Base-by-base conservation (phyloP, 2,797 vertebrate species). In the Sebastes matsubarae region DNA sequence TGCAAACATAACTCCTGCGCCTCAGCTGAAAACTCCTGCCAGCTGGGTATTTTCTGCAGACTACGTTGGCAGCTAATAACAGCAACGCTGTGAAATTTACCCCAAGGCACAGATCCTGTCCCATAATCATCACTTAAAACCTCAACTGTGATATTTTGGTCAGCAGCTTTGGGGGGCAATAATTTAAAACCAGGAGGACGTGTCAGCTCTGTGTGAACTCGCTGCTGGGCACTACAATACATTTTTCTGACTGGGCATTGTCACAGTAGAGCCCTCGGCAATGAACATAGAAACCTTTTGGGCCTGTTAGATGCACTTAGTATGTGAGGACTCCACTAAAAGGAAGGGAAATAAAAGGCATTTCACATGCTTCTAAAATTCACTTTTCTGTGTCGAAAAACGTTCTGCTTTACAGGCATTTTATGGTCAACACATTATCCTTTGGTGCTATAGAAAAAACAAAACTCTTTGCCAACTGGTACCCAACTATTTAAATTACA, bases 121-220 rank as follows among this genome's bases (percentile, higher is more conserved):
- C 66, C 72, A 75, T 81, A 81, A 89, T 87, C 78, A 88, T 87
- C 87, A 82, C 77, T 83, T 86, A 68, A 79, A 72, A 86, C 57
- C 50, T 71, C 60, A 58, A 66, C 64, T 67, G 77, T 74, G 69
- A 81, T 79, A 58, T 88, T 79, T 74, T 52, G 80, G 80, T 89
- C 89, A 82, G 85, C 83, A 86, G 52, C 83, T 87, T 87, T 54
- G 42, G 68, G 76, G 76, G 68, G 71, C 34, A 76, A 55, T 88
- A 27, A 71, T 76, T 75, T 68, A 75, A 68, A 81, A 54, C 11
- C 8, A 13, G 32, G 34, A 76, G 38, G 66, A 66, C 4, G 5
- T 24, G 55, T 67, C 61, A 55, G 55, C 78, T 79, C 14, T 25
- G 60, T 34, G 16, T 67, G 58, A 68, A 64, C 30, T 70, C 65